These are phyloP conservation scores for Podarcis lilfordi DNA, from an alignment of 2,797 vertebrate genomes.

Conservation along the genomic window DNA sequence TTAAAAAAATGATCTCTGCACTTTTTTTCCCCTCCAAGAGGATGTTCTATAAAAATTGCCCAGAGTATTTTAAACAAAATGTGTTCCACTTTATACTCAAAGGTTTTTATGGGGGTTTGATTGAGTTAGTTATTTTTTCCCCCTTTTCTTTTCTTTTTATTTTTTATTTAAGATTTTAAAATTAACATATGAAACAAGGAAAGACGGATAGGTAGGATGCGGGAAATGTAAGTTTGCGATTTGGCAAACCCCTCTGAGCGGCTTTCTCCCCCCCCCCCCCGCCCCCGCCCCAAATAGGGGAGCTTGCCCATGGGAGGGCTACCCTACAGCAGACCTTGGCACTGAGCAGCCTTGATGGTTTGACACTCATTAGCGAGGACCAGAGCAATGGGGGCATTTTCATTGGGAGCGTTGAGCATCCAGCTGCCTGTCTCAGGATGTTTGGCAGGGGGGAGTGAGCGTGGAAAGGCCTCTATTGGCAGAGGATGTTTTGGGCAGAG, in stretches of 20 bases:
- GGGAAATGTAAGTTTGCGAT: not conserved
- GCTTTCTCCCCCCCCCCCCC: not conserved
- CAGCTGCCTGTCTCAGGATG: accelerated
- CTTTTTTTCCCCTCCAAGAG: constrained; percentile 76
- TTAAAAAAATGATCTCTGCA: constrained; percentile 85
- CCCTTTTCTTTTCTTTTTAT: too few species aligned
- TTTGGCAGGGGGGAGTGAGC: not conserved
- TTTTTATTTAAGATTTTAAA: constrained; percentile 70
- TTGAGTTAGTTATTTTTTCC: not conserved
- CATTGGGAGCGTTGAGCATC: not conserved
- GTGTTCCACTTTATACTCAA: constrained; percentile 75
- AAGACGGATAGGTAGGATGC: constrained; percentile 54
- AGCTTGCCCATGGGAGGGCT: not conserved
- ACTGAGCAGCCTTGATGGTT: not conserved
- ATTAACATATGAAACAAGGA: constrained; percentile 67
- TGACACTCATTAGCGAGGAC: constrained; percentile 34
- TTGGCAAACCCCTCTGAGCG: constrained; percentile 24
- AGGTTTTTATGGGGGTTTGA: constrained; percentile 23
- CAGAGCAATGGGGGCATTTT: not conserved
- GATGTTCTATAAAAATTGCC: constrained; percentile 82
- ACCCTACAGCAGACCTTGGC: not conserved
- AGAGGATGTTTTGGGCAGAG: not conserved
- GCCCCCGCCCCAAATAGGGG: not conserved
- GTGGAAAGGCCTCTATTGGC: not conserved
- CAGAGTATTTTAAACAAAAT: constrained; percentile 79